Conservation (phyloP, 2,888 invertebrate genomes). For the Torymus tubicola region DNA sequence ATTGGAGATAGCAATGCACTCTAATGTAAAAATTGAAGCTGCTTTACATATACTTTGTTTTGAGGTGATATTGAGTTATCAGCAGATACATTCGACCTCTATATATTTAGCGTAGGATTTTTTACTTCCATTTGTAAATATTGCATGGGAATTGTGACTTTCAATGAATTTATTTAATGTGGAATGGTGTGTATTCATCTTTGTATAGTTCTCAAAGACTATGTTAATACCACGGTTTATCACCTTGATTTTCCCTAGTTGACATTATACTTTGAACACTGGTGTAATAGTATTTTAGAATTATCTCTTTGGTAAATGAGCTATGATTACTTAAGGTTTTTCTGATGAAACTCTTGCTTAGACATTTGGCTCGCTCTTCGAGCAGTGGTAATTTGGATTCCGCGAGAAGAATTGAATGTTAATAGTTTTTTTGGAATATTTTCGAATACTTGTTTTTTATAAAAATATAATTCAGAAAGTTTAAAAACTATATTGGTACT, state of each 20-base stretch:
- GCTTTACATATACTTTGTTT: neutral
- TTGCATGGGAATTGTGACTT: neutral
- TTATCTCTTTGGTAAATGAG: slow-evolving; percentile 7
- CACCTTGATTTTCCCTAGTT: neutral
- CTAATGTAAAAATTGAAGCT: neutral
- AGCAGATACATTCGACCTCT: neutral
- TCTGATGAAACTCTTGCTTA: neutral
- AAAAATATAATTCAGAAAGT: too few species aligned
- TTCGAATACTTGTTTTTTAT: too few species aligned
- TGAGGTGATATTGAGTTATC: neutral
- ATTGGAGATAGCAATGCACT: neutral
- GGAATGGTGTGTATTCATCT: neutral
- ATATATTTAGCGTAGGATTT: neutral
- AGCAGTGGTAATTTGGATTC: neutral
- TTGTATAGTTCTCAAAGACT: neutral
- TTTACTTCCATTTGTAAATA: neutral
- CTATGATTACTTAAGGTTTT: neutral
- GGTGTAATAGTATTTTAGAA: neutral
- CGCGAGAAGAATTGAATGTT: too few species aligned
- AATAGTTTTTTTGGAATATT: too few species aligned
- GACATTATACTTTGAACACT: neutral
- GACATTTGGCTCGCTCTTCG: neutral
- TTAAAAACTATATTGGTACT: too few species aligned
- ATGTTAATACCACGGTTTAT: neutral
- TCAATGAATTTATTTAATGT: neutral